Evolutionary conservation across 2,797 vertebrate species (phyloP).

Genomic region (Enteromius argenteus): DNA sequence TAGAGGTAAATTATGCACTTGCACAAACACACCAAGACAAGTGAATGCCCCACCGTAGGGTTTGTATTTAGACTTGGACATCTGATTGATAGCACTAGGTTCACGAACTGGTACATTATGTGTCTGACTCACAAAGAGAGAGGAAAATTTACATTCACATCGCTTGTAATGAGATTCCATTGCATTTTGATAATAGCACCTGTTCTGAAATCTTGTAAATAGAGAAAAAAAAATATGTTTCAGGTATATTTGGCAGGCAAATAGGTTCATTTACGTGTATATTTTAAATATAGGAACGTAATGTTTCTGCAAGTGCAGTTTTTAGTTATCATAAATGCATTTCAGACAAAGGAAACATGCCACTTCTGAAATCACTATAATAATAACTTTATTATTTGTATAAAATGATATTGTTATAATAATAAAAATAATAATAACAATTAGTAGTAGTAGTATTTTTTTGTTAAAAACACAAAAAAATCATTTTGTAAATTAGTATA

Average conservation of each 20-base stretch:
- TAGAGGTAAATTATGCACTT: conserved; percentile 81
- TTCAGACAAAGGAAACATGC: not conserved
- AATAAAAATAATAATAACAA: too few relatives aligned
- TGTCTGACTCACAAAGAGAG: conserved; percentile 60
- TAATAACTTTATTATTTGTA: not conserved
- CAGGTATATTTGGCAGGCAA: not conserved
- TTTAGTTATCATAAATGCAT: not conserved
- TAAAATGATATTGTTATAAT: not conserved
- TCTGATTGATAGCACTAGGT: conserved; percentile 78
- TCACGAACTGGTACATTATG: conserved; percentile 68
- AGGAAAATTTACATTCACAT: conserved; percentile 70
- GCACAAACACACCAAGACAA: conserved; percentile 78
- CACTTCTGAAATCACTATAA: not conserved
- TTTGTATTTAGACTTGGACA: conserved; percentile 72
- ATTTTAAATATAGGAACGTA: not conserved
- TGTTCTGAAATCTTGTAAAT: conserved; percentile 57
- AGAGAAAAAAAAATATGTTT: not conserved
- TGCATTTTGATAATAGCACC: conserved; percentile 76
- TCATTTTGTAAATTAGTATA: not conserved
- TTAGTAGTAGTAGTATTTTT: not conserved
- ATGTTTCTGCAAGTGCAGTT: not conserved
- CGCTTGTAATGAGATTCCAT: conserved; percentile 73
- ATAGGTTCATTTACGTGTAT: not conserved
- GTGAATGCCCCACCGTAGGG: conserved; percentile 74
- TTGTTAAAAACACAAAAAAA: not conserved